These are phyloP conservation scores for Lepidocyrtinus sp. DNA, from an alignment of 2,888 invertebrate genomes.

Conservation along the genomic window DNA sequence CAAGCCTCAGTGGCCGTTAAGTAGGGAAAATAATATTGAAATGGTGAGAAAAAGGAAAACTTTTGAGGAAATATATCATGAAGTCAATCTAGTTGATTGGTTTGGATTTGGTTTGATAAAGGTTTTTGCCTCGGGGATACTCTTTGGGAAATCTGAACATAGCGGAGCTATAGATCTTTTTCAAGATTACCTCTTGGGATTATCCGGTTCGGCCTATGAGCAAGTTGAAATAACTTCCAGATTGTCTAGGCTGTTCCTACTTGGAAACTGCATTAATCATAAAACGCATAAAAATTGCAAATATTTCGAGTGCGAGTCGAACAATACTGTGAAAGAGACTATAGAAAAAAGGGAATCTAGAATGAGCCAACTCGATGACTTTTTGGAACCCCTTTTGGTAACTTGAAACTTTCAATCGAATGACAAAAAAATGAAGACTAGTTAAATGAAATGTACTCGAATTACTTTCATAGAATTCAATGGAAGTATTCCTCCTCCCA, in stretches of 20 bases:
- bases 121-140: slow-evolving; percentile 58
- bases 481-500: slow-evolving; percentile 62
- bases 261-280: slow-evolving; percentile 55
- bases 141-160: too few relatives aligned
- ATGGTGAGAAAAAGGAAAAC: slow-evolving; percentile 43
- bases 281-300: too few relatives aligned
- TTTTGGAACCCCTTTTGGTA: slow-evolving; percentile 53
- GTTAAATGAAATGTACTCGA: background rate
- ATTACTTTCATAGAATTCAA: slow-evolving; percentile 36
- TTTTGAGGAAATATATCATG: background rate
- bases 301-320: too few relatives aligned
- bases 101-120: too few relatives aligned
- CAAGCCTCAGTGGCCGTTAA: slow-evolving; percentile 36
- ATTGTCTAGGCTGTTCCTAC: slow-evolving; percentile 45
- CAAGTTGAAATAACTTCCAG: slow-evolving; percentile 36
- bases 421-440: background rate
- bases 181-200: slow-evolving; percentile 57
- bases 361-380: slow-evolving; percentile 43
- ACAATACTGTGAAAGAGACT: background rate
- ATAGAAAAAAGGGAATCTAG: slow-evolving; percentile 17
- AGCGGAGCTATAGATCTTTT: slow-evolving; percentile 35
- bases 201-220: slow-evolving; percentile 50
- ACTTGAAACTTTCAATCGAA: background rate
- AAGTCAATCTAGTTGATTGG: slow-evolving; percentile 15
- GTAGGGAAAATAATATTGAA: slow-evolving; percentile 44